Evolutionary conservation across 1,140 invertebrate genomes (phyloP), one percentile per base, ranked within the genome.

Genomic region (Philotrypesis tridentata): DNA sequence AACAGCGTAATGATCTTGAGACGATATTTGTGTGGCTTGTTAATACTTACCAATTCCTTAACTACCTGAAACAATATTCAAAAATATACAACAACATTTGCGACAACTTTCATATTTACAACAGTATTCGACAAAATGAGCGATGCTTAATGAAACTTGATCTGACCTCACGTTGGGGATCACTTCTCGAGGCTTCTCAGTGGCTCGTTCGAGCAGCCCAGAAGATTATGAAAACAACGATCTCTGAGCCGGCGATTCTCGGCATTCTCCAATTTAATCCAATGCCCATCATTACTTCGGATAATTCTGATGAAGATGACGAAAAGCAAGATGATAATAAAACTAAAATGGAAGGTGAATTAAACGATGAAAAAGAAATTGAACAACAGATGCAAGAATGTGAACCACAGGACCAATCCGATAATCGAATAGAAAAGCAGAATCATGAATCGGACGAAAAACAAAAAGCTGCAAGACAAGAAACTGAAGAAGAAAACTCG

Each of bases 61-160:
- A 99, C 92, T 96, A 96, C 84, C 92, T 99, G 78, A 98, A 98
- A 86, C 98, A 99, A 90, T 99, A 99, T 90, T 97, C 97, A 85
- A 98, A 21, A 33, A 48, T 37, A 29, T 14, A 48, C 8, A 21
- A 12, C 43, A 17, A 27, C 5, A 12, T 29, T 8, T 17, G 14
- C 6, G 97, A 99, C 85, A 94, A 95, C 79, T 98, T 98, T 91
- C 96, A 97, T 86, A 90, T 93, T 8, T 95, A 95, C 17, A 99
- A 99, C 89, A 97, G 97, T 0, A 93, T 95, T 0, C 95, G 96
- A 33, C 98, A 99, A 91, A 98, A 98, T 88, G 96, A 98, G 85
- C 98, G 99, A 88, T 96, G 97, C 87, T 91, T 99, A 48, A 92
- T 95, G 23, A 98, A 98, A 89, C 98, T 98, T 91, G 97, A 99